Conservation (phyloP, 2,113 vertebrate species). For the Accipiter virgatus region DNA sequence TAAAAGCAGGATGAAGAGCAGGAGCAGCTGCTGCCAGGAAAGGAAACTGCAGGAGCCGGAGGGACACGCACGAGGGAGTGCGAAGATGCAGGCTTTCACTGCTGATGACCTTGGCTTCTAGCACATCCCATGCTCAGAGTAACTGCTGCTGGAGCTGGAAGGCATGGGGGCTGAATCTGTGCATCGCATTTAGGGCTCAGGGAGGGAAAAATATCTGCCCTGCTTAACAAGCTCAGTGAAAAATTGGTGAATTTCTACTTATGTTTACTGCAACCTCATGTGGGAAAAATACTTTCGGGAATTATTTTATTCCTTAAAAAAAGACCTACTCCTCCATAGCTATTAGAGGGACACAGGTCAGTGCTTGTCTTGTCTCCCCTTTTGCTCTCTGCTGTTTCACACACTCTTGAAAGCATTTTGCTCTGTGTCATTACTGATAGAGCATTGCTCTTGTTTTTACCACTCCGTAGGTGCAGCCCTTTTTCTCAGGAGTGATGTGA, state of each 20-base stretch:
- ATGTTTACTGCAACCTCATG: neutral
- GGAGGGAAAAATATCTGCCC: neutral
- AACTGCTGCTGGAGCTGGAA: neutral
- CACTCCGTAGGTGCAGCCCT: neutral
- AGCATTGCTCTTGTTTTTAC: neutral
- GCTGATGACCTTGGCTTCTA: neutral
- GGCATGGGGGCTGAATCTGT: neutral
- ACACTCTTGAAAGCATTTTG: neutral
- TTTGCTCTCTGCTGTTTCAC: neutral
- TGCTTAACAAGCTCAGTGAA: neutral
- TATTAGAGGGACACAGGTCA: neutral
- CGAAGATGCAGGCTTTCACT: neutral
- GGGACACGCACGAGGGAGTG: neutral
- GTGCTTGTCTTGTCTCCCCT: neutral
- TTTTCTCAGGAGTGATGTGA: neutral
- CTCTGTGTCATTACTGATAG: neutral
- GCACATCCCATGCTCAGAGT: neutral
- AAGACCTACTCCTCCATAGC: neutral
- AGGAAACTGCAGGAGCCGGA: neutral
- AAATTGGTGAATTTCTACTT: neutral
- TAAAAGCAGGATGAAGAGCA: neutral
- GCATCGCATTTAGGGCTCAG: neutral
- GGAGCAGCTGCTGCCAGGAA: conserved; percentile 23
- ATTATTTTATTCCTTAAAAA: neutral
- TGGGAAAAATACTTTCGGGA: neutral